Percentiles rank a stretch among this genome's conserved stretches.
Conservation (phyloP, 2,888 invertebrate species). For the Petrolisthes cinctipes region DNA sequence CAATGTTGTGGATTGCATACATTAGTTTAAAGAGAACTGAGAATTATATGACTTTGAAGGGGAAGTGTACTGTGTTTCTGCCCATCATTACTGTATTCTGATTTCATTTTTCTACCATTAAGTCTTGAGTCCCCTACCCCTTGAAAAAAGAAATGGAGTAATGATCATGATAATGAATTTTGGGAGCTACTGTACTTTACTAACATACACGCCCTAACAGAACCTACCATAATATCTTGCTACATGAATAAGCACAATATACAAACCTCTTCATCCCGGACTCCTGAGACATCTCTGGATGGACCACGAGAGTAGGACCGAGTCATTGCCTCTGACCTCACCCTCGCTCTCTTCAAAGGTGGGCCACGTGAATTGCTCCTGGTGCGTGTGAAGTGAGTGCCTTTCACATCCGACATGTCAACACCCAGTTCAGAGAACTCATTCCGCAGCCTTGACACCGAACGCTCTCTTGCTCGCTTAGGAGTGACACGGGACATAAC, state of each 20-base stretch:
- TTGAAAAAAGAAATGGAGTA: no score
- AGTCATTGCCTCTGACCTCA: constrained; percentile 72
- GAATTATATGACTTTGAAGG: no score
- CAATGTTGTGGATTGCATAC: no score
- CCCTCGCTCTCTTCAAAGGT: constrained; percentile 75
- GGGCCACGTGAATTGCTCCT: constrained; percentile 75
- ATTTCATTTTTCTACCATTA: background rate
- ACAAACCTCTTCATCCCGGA: constrained; percentile 82
- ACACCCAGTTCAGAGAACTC: constrained; percentile 93
- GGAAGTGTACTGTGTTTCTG: no score
- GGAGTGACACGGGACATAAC: constrained; percentile 84
- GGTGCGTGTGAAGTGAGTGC: constrained; percentile 82
- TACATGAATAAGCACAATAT: constrained; percentile 65
- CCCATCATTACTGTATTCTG: no score
- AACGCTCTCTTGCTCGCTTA: constrained; percentile 77
- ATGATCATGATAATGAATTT: no score
- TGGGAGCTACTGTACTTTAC: no score
- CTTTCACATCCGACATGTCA: constrained; percentile 82
- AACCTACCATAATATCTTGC: background rate
- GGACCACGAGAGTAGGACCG: constrained; percentile 69
- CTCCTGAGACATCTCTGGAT: constrained; percentile 86
- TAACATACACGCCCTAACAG: background rate
- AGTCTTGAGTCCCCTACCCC: background rate
- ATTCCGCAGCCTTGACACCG: constrained; percentile 79
- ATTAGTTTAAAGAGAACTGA: no score